Base-by-base conservation (phyloP, 2,888 invertebrate species). In the Ophion obscuratus region DNA sequence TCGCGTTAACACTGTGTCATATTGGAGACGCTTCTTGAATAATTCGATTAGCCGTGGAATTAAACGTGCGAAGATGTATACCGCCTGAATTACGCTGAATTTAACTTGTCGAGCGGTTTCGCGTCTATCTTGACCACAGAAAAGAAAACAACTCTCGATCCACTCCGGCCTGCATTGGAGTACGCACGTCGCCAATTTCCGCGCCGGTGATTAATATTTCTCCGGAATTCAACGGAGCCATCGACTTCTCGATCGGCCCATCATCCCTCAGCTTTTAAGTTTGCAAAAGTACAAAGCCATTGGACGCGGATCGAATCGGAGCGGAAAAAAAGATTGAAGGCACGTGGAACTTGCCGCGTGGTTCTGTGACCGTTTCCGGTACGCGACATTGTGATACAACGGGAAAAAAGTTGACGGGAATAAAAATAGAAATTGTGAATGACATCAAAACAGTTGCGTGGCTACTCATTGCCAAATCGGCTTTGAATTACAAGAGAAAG, bases 41-140 rank as follows among this genome's bases (percentile, higher is more conserved):
- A 89, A 91, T 90, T 90, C 89, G 89, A 90, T 91, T 90, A 91
- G 87, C 85, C 87, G 88, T 89, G 89, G 89, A 31, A 68, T 68
- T 88, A 88, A 87, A 85, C 84, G 82, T 81, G 78, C 77, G 78
- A 85, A 77, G 68, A 70, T 57, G 6, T 17, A 27, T 17, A 11
- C n/a, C 84, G 85, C 68, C 71, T 80, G 75, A 80, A 67, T 85
- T 70, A 73, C 36, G 44, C 81, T 83, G 76, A 64, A 85, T 82
- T 85, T 74, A 82, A 81, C 82, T 78, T 59, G 68, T 61, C 68
- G 10, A 44, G 40, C 2, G 27, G 7, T 44, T 24, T 44, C 10
- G 14, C 5, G 40, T 7, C 27, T 17, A 5, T 31, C 59, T n/a
- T 14, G 59, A 7, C 11, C 4, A 17, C n/a, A 10, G 17, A 17